Evolutionary conservation across 2,888 invertebrate genomes (phyloP), one percentile per base, ranked within the genome.

Genomic region (Aleiodes alternator): DNA sequence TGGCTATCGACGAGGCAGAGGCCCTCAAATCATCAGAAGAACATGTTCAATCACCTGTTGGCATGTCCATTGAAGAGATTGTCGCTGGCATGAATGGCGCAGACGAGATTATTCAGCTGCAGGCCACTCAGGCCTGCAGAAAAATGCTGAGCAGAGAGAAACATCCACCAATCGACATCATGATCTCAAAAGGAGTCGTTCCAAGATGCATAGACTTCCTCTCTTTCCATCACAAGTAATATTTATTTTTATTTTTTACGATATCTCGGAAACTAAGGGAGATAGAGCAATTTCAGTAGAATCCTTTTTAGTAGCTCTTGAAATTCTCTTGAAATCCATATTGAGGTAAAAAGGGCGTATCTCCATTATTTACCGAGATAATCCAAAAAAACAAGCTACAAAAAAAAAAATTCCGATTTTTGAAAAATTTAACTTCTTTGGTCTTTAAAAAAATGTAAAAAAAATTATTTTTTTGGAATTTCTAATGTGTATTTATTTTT

Each of bases 81-180:
- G 92, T 95, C 1, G 34, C 85, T 89, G 94, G 94, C 16, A 94
- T 97, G 89, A 92, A 93, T 79, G 93, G 93, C 12, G 82, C 87
- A 0, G 95, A 96, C 86, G 90, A 93, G 34, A 87, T 90, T 0
- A 85, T 90, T 4, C 94, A 94, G 86, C 93, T 95, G 6, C 86
- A 91, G 51, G 95, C 96, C 0, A 96, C 96, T 0, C 95, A 96
- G 79, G 93, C 95, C 0, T 97, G 96, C 7, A 93, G 98, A 6
- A 96, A 97, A 84, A 94, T 96, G 88, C 92, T 98, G 0, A 98
- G 97, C 72, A 92, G 95, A 12, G 97, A 97, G 85, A 94, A 94
- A 81, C 96, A 96, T 90, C 98, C 98, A 0, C 98, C 98, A 0
- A 98, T 98, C 83, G 94, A 96, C 83, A 90, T 93, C 31, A 94